Conservation (phyloP, 2,888 invertebrate genomes). For the Oxystoma pomonae region DNA sequence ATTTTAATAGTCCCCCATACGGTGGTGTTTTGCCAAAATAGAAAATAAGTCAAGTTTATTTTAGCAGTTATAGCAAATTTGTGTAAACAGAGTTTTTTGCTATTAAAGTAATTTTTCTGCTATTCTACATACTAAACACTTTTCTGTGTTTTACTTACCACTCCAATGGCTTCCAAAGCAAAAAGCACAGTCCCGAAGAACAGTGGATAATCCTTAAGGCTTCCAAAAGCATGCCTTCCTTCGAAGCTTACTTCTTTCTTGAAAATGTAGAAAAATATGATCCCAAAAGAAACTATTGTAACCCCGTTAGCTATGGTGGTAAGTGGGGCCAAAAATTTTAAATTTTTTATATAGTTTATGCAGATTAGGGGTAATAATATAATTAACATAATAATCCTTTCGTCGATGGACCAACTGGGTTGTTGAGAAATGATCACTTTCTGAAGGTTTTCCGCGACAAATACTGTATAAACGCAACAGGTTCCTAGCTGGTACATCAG, state of each 20-base stretch:
- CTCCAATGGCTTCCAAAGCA: conserved; percentile 79
- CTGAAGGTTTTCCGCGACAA: conserved; percentile 84
- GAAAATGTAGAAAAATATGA: conserved; percentile 70
- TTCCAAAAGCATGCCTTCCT: conserved; percentile 49
- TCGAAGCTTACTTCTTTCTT: conserved; percentile 56
- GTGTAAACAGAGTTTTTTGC: too few species aligned
- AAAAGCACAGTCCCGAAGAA: conserved; percentile 90
- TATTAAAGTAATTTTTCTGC: too few species aligned
- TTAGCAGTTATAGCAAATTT: too few species aligned
- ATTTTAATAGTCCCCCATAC: too few species aligned
- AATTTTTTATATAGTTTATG: conserved; percentile 68
- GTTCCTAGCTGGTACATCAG: conserved; percentile 91
- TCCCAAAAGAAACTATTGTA: conserved; percentile 70
- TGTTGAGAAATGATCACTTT: conserved; percentile 56
- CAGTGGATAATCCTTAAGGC: conserved; percentile 60
- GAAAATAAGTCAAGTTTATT: too few species aligned
- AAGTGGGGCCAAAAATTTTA: conserved; percentile 78
- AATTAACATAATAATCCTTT: conserved; percentile 67
- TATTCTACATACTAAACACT: too few species aligned
- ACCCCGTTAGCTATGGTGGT: conserved; percentile 79
- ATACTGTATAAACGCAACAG: conserved; percentile 94
- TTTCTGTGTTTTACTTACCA: too few species aligned
- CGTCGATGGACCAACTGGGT: conserved; percentile 48
- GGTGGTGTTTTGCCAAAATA: too few species aligned
- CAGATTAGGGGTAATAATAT: conserved; percentile 67